These are phyloP conservation scores for Eupeodes latifasciatus DNA, from an alignment of 2,888 invertebrate genomes.

Conservation along the genomic window DNA sequence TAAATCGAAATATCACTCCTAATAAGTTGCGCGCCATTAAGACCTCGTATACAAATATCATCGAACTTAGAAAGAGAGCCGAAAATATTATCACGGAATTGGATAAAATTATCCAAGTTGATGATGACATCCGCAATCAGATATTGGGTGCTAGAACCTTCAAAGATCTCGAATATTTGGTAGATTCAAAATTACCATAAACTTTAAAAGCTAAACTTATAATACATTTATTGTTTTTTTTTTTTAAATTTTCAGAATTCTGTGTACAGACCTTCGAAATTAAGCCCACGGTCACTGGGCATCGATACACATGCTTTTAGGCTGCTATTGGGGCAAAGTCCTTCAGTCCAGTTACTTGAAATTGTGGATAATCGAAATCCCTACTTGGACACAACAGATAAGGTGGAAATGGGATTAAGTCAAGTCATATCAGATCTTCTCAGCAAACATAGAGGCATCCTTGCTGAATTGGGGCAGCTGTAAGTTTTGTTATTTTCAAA, in stretches of 20 bases:
- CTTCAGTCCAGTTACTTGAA: slow-evolving; percentile 76
- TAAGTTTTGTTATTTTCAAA: slow-evolving; percentile 83
- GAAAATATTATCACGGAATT: slow-evolving; percentile 87
- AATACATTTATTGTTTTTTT: not conserved
- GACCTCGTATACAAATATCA: slow-evolving; percentile 89
- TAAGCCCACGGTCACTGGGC: slow-evolving; percentile 90
- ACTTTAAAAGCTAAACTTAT: not conserved
- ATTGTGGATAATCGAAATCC: slow-evolving; percentile 84
- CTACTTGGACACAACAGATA: slow-evolving; percentile 85
- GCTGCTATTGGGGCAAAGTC: slow-evolving; percentile 86
- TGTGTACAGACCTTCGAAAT: slow-evolving; percentile 91
- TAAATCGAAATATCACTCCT: slow-evolving; percentile 88
- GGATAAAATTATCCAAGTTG: slow-evolving; percentile 88
- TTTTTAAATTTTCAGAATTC: not conserved
- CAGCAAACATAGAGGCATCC: slow-evolving; percentile 89
- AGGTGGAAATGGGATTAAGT: slow-evolving; percentile 89
- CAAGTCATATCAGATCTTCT: slow-evolving; percentile 93
- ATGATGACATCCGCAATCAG: slow-evolving; percentile 87
- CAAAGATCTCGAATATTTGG: slow-evolving; percentile 92
- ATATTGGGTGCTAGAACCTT: slow-evolving; percentile 88
- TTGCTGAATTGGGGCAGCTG: slow-evolving; percentile 89
- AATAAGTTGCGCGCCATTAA: slow-evolving; percentile 91
- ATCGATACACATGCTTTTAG: slow-evolving; percentile 88
- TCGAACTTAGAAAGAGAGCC: slow-evolving; percentile 89
- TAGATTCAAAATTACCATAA: slow-evolving; percentile 81